Evolutionary conservation across 2,888 invertebrate genomes (phyloP).

Genomic region (Limnephilus rhombicus): DNA sequence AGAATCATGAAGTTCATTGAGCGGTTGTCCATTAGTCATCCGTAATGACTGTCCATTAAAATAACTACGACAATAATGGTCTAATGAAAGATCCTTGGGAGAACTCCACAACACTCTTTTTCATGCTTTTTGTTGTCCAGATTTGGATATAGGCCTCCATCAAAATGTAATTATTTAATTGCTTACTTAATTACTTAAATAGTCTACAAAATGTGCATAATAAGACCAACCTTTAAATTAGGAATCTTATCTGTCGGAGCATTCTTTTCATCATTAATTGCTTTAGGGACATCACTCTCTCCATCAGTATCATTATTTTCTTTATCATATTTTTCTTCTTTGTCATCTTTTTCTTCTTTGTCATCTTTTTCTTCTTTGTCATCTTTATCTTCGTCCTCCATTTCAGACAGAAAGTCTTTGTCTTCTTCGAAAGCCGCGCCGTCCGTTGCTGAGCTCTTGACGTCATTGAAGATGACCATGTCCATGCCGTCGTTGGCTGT

Average conservation of each 20-base stretch:
- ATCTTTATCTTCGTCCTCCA: conserved; percentile 77
- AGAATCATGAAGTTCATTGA: not conserved
- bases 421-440: conserved; percentile 69
- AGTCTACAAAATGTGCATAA: not conserved
- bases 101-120: not conserved
- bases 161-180: not conserved
- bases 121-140: too few species aligned
- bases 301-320: conserved; percentile 76
- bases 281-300: conserved; percentile 71
- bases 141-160: not conserved
- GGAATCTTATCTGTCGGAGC: not conserved
- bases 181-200: not conserved
- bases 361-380: conserved; percentile 73
- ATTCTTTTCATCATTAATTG: conserved; percentile 69
- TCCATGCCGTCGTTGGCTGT: conserved; percentile 77
- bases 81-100: not conserved
- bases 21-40: not conserved
- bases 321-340: conserved; percentile 70
- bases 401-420: conserved; percentile 76
- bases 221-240: conserved; percentile 66
- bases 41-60: not conserved
- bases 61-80: not conserved
- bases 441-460: conserved; percentile 68
- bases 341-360: conserved; percentile 75
- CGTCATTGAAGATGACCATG: conserved; percentile 72